Evolutionary conservation across 2,797 vertebrate species (phyloP).

Genomic region (Hapalemur alaotrensis): DNA sequence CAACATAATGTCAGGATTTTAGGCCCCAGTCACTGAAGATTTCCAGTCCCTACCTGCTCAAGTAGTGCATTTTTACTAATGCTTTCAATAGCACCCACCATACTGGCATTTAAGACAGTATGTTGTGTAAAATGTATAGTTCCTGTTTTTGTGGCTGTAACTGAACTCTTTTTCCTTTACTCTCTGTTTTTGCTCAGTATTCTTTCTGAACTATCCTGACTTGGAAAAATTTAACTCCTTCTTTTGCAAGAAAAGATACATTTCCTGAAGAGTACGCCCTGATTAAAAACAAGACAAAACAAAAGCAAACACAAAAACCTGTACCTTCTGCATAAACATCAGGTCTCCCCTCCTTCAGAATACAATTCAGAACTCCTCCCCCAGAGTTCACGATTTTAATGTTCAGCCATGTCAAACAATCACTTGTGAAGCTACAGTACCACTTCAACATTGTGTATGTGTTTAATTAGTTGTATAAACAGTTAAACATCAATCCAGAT

Average conservation of each 20-base stretch:
- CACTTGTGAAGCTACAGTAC: background rate
- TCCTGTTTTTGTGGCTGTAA: background rate
- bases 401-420: background rate
- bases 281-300: background rate
- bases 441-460: background rate
- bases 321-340: background rate
- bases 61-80: background rate
- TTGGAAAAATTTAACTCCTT: background rate
- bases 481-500: background rate
- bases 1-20: background rate
- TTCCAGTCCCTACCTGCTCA: background rate
- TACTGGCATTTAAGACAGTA: background rate
- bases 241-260: background rate
- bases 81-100: background rate
- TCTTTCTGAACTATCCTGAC: background rate
- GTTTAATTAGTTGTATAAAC: background rate
- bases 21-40: background rate
- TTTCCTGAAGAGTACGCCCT: background rate
- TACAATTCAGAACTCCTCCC: accelerated
- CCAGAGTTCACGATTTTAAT: background rate
- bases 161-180: background rate
- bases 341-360: background rate
- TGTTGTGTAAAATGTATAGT: background rate
- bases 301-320: background rate
- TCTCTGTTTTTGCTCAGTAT: background rate